Evolutionary conservation across 2,113 vertebrate species (phyloP).

Genomic region (Xiphophorus couchianus): DNA sequence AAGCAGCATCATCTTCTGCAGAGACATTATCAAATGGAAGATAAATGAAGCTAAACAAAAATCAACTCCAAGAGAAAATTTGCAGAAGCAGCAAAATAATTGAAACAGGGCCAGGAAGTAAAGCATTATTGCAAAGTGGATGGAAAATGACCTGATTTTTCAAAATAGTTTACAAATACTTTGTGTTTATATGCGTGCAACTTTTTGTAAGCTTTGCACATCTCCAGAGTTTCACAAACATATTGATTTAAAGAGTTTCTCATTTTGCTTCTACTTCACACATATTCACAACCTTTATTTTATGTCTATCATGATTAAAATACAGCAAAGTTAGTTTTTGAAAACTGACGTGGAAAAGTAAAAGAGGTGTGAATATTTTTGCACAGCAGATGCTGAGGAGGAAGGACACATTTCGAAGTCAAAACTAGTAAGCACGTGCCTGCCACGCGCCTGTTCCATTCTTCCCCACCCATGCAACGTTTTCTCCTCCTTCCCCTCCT

Average conservation of each 20-base stretch:
- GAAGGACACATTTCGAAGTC: slow-evolving; percentile 83
- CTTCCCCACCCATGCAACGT: slow-evolving; percentile 59
- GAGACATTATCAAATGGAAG: neutral
- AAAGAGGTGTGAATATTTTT: neutral
- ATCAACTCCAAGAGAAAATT: slow-evolving; percentile 55
- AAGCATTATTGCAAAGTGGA: neutral
- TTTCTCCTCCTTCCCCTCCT: slow-evolving; percentile 61
- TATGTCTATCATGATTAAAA: neutral
- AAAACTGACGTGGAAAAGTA: neutral
- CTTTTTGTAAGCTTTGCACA: neutral
- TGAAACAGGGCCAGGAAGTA: slow-evolving; percentile 46
- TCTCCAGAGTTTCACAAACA: neutral
- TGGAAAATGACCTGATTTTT: neutral
- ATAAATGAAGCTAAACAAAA: neutral
- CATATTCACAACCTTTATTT: neutral
- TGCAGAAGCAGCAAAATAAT: slow-evolving; percentile 33
- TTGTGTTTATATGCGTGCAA: too few species aligned
- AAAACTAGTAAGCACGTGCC: slow-evolving; percentile 83
- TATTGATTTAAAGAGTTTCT: neutral
- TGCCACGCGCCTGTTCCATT: slow-evolving; percentile 77
- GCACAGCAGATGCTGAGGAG: too few species aligned
- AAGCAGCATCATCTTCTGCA: neutral
- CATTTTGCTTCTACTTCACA: neutral
- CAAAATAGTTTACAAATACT: too few species aligned
- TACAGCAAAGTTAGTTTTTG: neutral